Base-by-base conservation (phyloP, 1,140 invertebrate genomes). In the Bombus huntii region DNA sequence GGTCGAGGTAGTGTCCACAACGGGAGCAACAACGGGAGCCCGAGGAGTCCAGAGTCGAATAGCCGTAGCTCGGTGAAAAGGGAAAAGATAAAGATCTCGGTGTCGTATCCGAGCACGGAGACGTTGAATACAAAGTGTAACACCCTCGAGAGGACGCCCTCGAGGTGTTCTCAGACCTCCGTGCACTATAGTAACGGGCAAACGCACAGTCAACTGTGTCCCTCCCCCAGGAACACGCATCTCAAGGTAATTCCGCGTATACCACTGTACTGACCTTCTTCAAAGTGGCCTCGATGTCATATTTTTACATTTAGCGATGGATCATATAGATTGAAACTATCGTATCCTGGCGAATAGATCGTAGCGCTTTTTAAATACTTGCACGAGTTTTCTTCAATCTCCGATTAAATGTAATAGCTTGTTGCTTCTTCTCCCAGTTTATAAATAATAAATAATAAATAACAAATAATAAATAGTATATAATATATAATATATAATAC, bases 1-100 rank as follows among this genome's bases (percentile, higher is more conserved):
- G 98, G 98, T 8, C 95, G 96, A 22, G 96, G 96, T 25, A 97
- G 96, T 22, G 80, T 97, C 93, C 87, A 96, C 94, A 90, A 96
- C 88, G 91, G 95, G 90, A 93, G 96, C 28, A 97, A 96, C 86
- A 97, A 96, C 66, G 96, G 96, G 1, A 94, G 91, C 65, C 92
- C 93, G 42, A 91, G 92, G 28, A 94, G 93, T 42, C 93, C 93
- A 0, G 94, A 94, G 70, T 93, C 92, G 62, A 91, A 91, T 62
- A 88, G 93, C 15, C 93, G 92, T n/a, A 85, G 91, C 82, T 96
- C 96, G 44, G 96, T 96, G 83, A 96, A 96, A 76, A 95, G 96
- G 34, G 97, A 98, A 84, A 97, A 97, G 92, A 97, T 98, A 82
- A 97, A 97, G 92, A 98, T 98, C 83, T 98, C 97, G 85, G 97